Evolutionary conservation across 1,140 invertebrate species (phyloP), one percentile per base, ranked within the genome.

Genomic region (Aphaenogaster ashmeadi): DNA sequence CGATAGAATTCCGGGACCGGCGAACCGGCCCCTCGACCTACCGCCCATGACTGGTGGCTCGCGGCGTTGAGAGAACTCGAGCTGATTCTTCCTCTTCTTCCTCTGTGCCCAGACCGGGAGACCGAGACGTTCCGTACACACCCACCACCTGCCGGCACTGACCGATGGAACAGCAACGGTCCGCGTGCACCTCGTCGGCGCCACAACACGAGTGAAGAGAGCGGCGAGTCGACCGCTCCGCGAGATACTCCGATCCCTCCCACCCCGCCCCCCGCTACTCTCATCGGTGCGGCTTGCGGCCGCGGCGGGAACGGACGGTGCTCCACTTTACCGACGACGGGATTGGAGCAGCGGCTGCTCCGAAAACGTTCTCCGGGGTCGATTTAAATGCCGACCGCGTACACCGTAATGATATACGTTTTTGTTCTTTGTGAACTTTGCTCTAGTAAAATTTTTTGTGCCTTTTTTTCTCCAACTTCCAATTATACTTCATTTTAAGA

Each of bases 31-130:
- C 15, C 9, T 44, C 7, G 27, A 92, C 93, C 94, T 90, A 94
- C 93, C 93, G 91, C 92, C 93, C 94, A 94, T 94, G 83, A 87
- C 78, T 89, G 87, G 52, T 74, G 80, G 69, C 38, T 21, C 44
- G 18, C 67, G 41, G 41, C 13, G 52, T 75, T 27, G 27, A 60
- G 88, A 83, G 60, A 80, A 50, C 36, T 84, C 81, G 62, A 33
- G 41, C 38, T 6, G 27, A 44, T 47, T n/a, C 64, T 54, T 72
- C 38, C 21, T 56, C 81, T 87, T 75, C 56, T 89, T 38, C 66
- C 38, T 77, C 44, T 58, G 50, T 69, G 52, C 13, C 36, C 7
- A 11, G 85, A 69, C 36, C n/a, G 78, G 47, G 21, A 52, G 58
- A 83, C 88, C 33, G 54, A 41, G 67, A 62, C 47, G 64, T 72